phyloP scores from a whole-genome alignment of 92 coral and sea anemone genomes.

The Porites divaricata region DNA sequence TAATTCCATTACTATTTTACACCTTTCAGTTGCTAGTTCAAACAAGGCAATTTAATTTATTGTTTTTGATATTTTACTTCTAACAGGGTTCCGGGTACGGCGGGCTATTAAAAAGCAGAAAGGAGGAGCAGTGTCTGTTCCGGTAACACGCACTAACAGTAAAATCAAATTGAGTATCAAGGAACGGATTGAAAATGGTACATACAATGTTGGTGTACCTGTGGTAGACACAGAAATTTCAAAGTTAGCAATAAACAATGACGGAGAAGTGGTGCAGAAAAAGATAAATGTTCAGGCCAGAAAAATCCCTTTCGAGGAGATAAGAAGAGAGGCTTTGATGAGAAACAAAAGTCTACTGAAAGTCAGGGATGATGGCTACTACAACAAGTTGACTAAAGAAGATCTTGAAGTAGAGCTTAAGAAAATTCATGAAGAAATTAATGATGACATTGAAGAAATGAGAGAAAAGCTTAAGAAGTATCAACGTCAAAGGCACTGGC shows the following conservation, averaged over 20 bases:
- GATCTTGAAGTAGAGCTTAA: conserved; percentile 34
- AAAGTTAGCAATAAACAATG: conserved; percentile 33
- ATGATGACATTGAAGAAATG: conserved; percentile 39
- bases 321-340: conserved; percentile 47
- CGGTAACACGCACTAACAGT: conserved; percentile 30
- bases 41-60: not conserved
- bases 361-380: conserved; percentile 23
- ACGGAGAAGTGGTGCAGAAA: conserved; percentile 32
- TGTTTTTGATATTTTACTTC: not conserved
- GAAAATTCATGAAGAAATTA: conserved; percentile 45
- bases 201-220: conserved; percentile 39
- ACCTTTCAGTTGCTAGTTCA: not conserved
- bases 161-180: conserved; percentile 31
- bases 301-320: conserved; percentile 57
- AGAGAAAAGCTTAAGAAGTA: conserved; percentile 2
- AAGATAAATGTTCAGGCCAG: conserved; percentile 41
- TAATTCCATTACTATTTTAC: no score
- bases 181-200: conserved; percentile 27
- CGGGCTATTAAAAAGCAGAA: conserved; percentile 36
- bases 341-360: conserved; percentile 14
- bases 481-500: conserved; percentile 56
- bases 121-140: conserved; percentile 37
- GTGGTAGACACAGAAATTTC: conserved; percentile 38
- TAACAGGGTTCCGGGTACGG: conserved; percentile 29
- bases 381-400: conserved; percentile 30